Percentiles rank a stretch among this genome's conserved stretches.
Conservation (phyloP, 2,113 vertebrate genomes). For the Cyanocitta stelleri region DNA sequence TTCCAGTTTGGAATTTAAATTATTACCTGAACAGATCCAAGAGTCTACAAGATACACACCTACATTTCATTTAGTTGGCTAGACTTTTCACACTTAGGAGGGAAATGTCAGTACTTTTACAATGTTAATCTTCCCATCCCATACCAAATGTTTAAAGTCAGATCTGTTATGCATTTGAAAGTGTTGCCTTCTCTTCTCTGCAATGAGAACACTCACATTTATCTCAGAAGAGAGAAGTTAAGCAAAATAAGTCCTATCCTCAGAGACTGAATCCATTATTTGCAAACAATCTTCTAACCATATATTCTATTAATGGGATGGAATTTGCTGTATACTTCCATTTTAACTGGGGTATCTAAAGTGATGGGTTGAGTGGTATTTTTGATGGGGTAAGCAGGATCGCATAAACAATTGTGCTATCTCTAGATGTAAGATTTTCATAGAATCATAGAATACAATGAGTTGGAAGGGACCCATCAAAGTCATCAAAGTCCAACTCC, state of each 20-base stretch:
- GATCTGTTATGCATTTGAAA: not conserved
- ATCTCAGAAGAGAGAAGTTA: not conserved
- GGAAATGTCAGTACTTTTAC: not conserved
- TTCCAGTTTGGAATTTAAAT: not conserved
- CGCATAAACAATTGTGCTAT: not conserved
- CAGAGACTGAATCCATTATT: not conserved
- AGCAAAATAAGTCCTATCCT: not conserved
- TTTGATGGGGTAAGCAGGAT: not conserved
- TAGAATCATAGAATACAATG: not conserved
- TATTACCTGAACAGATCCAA: not conserved
- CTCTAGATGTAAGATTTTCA: not conserved
- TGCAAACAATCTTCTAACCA: not conserved
- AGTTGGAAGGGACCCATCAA: not conserved
- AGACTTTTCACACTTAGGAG: not conserved
- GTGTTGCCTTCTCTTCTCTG: not conserved
- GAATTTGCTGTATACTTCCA: not conserved
- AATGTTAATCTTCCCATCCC: not conserved
- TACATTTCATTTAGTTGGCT: not conserved
- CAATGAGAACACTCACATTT: not conserved
- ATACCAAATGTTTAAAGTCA: not conserved
- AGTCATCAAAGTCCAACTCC: not conserved
- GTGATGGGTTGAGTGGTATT: not conserved
- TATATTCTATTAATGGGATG: not conserved
- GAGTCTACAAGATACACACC: not conserved
- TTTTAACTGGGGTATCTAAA: not conserved